Percentiles rank a stretch among this genome's conserved stretches.
Conservation (phyloP, 2,113 vertebrate species). For the Marcusenius ussheri region DNA sequence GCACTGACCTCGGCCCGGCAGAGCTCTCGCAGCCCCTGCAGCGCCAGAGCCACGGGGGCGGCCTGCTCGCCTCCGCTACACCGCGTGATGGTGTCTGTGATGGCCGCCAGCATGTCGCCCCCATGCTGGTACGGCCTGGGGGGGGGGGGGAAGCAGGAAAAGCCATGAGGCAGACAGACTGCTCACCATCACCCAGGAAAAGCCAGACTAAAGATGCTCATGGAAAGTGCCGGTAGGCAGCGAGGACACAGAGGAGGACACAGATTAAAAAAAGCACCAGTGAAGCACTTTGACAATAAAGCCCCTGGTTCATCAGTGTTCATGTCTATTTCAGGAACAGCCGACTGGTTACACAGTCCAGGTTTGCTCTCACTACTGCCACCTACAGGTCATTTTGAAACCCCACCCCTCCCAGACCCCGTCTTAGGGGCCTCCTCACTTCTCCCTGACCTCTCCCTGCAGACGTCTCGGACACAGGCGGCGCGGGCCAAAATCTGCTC, state of each 20-base stretch:
- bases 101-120: slow-evolving; percentile 88
- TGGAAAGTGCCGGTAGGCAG: neutral
- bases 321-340: neutral
- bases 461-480: slow-evolving; percentile 82
- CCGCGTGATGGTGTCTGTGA: slow-evolving; percentile 74
- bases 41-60: slow-evolving; percentile 72
- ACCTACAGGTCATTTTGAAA: neutral
- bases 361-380: neutral
- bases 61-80: slow-evolving; percentile 76
- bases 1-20: slow-evolving; percentile 80
- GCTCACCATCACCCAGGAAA: neutral
- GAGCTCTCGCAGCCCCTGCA: slow-evolving; percentile 83
- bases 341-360: neutral
- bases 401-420: neutral
- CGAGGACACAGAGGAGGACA: neutral
- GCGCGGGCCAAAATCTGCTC: slow-evolving; percentile 82
- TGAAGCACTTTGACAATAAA: neutral
- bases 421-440: neutral
- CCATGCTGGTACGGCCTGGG: slow-evolving; percentile 88
- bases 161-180: neutral
- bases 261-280: neutral
- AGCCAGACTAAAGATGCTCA: neutral
- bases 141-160: neutral
- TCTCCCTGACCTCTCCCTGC: slow-evolving; percentile 73
- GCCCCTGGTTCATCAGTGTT: neutral